Percentiles rank a stretch among this genome's conserved stretches.
phyloP scores from a whole-genome alignment of 2,113 vertebrate genomes.

The Corvus moneduloides region DNA sequence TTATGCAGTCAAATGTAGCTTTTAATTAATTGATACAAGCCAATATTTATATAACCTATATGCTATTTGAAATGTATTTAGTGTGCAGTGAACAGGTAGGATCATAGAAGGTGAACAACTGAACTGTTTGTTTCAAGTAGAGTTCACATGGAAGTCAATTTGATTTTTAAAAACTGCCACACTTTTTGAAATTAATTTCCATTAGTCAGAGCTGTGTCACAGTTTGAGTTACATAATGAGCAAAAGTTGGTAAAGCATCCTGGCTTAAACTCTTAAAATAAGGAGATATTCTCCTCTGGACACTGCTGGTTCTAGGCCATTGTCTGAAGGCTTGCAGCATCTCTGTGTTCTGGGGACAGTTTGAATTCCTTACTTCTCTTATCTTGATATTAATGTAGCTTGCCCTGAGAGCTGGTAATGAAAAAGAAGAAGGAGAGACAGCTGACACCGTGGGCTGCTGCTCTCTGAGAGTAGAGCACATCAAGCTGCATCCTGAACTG shows the following conservation, averaged over 20 bases:
- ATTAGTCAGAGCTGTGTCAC: not conserved
- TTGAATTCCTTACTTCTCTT: not conserved
- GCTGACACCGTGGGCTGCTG: conserved; percentile 96
- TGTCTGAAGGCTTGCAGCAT: not conserved
- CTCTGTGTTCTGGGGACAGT: not conserved
- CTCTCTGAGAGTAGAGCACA: conserved; percentile 93
- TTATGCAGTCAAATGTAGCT: not conserved
- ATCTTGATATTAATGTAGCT: conserved; percentile 73
- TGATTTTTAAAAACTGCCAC: not conserved
- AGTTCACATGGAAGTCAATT: not conserved
- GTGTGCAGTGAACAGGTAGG: not conserved
- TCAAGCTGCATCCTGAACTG: conserved; percentile 87
- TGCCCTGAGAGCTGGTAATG: conserved; percentile 94
- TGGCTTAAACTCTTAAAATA: not conserved
- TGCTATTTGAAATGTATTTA: not conserved
- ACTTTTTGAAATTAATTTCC: not conserved
- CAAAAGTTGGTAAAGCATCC: not conserved
- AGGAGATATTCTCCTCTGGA: not conserved
- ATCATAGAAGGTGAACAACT: not conserved
- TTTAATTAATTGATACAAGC: not conserved
- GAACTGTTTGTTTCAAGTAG: not conserved
- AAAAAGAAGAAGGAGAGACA: conserved; percentile 97
- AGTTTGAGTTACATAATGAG: not conserved
- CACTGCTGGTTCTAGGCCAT: not conserved
- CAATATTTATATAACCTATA: not conserved